Evolutionary conservation across 2,888 invertebrate species (phyloP).

Genomic region (Margaritifera margaritifera): DNA sequence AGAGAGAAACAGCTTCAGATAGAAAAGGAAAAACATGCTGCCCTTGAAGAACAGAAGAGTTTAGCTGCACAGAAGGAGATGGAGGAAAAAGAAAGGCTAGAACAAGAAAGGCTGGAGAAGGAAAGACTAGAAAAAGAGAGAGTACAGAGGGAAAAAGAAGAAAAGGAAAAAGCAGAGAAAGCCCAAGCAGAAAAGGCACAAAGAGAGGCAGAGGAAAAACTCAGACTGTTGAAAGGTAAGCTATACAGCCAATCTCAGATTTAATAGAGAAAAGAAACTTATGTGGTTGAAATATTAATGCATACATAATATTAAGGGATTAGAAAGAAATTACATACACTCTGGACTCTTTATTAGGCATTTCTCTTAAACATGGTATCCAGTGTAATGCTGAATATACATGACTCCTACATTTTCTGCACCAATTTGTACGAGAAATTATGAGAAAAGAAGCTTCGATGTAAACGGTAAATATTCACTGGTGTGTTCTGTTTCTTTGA

Average conservation of each 20-base stretch:
- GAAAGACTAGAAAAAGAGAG: conserved; percentile 31
- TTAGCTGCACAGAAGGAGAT: conserved; percentile 7
- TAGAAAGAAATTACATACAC: too few relatives aligned
- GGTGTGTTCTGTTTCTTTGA: too few relatives aligned
- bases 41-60: conserved; percentile 28
- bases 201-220: conserved; percentile 48
- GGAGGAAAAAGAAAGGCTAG: conserved; percentile 29
- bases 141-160: conserved; percentile 34
- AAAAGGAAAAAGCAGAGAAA: conserved; percentile 35
- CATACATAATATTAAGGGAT: too few relatives aligned
- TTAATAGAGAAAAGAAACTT: background rate
- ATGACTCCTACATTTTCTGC: too few relatives aligned
- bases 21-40: conserved; percentile 24
- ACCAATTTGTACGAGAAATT: too few relatives aligned
- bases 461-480: too few relatives aligned
- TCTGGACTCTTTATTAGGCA: too few relatives aligned
- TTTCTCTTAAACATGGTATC: too few relatives aligned
- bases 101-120: conserved; percentile 23
- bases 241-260: background rate
- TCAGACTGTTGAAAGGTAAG: conserved; percentile 46
- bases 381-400: too few relatives aligned
- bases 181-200: conserved; percentile 42
- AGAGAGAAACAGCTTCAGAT: conserved; percentile 18
- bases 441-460: too few relatives aligned
- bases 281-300: too few relatives aligned